Conservation (phyloP, 2,888 invertebrate genomes). For the Syritta pipiens region DNA sequence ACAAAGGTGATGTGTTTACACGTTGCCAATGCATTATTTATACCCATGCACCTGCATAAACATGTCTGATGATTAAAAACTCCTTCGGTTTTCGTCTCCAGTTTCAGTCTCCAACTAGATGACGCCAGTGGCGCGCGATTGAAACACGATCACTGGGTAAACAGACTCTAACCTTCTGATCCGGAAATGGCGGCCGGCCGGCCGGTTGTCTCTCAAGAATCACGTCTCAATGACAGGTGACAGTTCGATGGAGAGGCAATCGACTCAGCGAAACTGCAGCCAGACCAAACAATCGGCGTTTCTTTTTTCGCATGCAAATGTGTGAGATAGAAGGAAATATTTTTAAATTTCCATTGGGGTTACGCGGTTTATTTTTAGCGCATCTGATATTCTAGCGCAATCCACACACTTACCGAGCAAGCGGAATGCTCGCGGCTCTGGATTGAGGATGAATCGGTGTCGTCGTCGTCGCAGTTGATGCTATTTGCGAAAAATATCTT, state of each 20-base stretch:
- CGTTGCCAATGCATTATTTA: conserved; percentile 39
- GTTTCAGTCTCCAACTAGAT: too few relatives aligned
- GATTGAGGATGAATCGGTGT: conserved; percentile 56
- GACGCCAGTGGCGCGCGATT: too few relatives aligned
- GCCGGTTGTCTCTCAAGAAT: too few relatives aligned
- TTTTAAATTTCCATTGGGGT: conserved; percentile 67
- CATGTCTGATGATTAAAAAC: neutral
- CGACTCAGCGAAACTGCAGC: too few relatives aligned
- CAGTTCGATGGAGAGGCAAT: too few relatives aligned
- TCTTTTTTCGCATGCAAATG: conserved; percentile 39
- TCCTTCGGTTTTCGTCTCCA: too few relatives aligned
- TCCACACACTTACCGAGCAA: neutral
- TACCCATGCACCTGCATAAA: conserved; percentile 49
- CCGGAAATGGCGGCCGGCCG: too few relatives aligned
- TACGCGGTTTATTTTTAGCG: conserved; percentile 54
- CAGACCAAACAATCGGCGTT: too few relatives aligned
- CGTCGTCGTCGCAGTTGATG: conserved; percentile 14
- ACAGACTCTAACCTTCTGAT: too few relatives aligned
- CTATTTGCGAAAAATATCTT: conserved; percentile 54
- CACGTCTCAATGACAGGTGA: too few relatives aligned
- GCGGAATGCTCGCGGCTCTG: conserved; percentile 28
- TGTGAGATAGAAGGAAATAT: conserved; percentile 46
- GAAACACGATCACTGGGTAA: too few relatives aligned
- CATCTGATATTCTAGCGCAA: conserved; percentile 47
- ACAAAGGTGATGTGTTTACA: neutral